phyloP scores from a whole-genome alignment of 2,888 invertebrate genomes.

The Meganola albula region DNA sequence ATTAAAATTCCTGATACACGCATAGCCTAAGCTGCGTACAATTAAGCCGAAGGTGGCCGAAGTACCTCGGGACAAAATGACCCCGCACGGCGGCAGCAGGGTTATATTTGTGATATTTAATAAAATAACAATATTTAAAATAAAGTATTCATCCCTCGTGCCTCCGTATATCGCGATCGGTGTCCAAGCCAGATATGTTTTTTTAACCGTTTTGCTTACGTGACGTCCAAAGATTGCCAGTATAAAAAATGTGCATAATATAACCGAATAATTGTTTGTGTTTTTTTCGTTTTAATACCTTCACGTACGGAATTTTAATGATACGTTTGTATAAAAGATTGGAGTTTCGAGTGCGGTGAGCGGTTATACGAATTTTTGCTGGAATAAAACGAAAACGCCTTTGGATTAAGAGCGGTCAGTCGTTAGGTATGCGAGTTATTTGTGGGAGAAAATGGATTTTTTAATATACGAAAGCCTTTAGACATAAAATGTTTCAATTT shows the following conservation, averaged over 20 bases:
- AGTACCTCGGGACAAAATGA: constrained; percentile 34
- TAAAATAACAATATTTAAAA: constrained; percentile 55
- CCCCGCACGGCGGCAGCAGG: constrained; percentile 24
- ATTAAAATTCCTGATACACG: constrained; percentile 68
- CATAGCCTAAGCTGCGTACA: constrained; percentile 35
- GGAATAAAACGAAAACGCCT: constrained; percentile 23
- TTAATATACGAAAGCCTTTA: background rate
- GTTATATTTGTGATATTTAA: constrained; percentile 61
- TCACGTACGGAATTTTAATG: constrained; percentile 49
- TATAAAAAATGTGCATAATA: constrained; percentile 41
- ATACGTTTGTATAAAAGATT: constrained; percentile 40
- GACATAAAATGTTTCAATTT: too few species aligned
- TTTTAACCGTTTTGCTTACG: constrained; percentile 59
- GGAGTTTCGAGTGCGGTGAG: constrained; percentile 28
- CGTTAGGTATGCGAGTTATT: constrained; percentile 13
- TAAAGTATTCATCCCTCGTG: constrained; percentile 69
- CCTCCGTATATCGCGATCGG: constrained; percentile 69
- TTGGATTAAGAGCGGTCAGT: constrained; percentile 25
- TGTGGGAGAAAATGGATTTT: background rate
- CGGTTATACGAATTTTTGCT: constrained; percentile 25
- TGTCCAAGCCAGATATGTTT: constrained; percentile 62
- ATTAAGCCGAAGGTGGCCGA: constrained; percentile 55
- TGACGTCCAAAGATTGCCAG: constrained; percentile 64
- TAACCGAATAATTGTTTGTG: constrained; percentile 61
- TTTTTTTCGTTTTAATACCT: constrained; percentile 42